phyloP scores from a whole-genome alignment of 2,113 vertebrate genomes.

The Leucoraja erinaceus region DNA sequence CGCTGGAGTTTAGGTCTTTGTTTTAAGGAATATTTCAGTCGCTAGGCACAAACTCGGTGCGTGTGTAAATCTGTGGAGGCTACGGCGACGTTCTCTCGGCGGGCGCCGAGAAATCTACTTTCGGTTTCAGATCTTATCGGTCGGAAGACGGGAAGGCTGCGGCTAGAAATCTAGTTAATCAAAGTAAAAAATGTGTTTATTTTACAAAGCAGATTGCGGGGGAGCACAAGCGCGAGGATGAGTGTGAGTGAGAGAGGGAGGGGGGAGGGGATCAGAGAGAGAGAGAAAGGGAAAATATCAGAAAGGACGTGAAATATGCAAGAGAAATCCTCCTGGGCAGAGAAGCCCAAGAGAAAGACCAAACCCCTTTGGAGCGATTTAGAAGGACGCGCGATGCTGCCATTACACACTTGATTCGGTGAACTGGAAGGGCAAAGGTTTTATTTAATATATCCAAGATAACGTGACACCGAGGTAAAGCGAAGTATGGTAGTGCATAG shows the following conservation, averaged over 20 bases:
- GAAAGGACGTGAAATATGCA: background rate
- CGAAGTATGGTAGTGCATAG: no score
- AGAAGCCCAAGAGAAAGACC: background rate
- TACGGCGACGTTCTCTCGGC: background rate
- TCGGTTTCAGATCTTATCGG: conserved; percentile 32
- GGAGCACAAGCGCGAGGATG: no score
- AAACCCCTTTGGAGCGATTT: background rate
- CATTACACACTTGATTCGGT: background rate
- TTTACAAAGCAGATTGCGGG: no score
- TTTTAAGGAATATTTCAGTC: background rate
- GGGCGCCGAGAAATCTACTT: background rate
- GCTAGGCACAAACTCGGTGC: background rate
- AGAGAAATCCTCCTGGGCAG: background rate
- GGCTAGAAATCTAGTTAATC: conserved; percentile 20
- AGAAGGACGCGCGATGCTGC: background rate
- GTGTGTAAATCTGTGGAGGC: background rate
- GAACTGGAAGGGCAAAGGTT: background rate
- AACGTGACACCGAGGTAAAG: background rate
- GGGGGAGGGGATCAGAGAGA: no score
- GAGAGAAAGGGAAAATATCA: background rate
- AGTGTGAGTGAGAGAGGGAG: no score
- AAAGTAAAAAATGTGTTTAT: conserved; percentile 1
- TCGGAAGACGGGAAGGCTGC: background rate
- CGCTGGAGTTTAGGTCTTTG: background rate
- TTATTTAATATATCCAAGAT: background rate